Evolutionary conservation across 1,140 invertebrate genomes (phyloP), one percentile per base, ranked within the genome.

Genomic region (Aradophagus sp.): DNA sequence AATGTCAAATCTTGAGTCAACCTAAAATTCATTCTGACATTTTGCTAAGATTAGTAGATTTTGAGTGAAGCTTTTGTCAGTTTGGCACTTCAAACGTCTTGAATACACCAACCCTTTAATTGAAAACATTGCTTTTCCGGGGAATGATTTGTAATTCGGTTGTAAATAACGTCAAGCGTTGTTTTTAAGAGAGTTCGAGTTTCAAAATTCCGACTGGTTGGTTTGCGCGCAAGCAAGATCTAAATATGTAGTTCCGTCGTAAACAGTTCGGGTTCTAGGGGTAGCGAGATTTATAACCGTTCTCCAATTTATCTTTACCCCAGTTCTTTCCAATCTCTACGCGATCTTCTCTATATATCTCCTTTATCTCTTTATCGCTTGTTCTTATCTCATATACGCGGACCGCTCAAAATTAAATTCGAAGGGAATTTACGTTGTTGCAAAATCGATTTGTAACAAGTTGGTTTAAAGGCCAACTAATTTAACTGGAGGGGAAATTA

Each of bases 281-380:
- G 31, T 8, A n/a, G n/a, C 32, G 23, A 45, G 48, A 63, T 63
- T 63, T 63, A 63, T 63, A 36, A 32, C 42, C 19, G 34, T 53
- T 55, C 34, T 38, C 27, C 61, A 55, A 53, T 65, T 65, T 65
- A 65, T 65, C 45, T 55, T 41, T 65, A 65, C 48, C 48, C 50
- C 41, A 55, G 48, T 65, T 65, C 61, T 55, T 55, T 19, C 41
- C 61, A 65, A 65, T 65, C 61, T 65, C 34, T 65, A 65, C 50
- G 50, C 50, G 50, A 65, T 65, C 61, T 39, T 55, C 23, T 13
- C 61, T 45, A 65, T 65, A 65, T 65, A 55, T 65, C 42, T 55
- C 35, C 42, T 55, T 65, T 65, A 65, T 65, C 61, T 65, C 61
- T 65, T 65, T 50, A 65, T 65, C 61, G 13, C 61, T 53, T 65